phyloP scores from a whole-genome alignment of 2,888 invertebrate genomes.

The Xanthostigma xanthostigma region DNA sequence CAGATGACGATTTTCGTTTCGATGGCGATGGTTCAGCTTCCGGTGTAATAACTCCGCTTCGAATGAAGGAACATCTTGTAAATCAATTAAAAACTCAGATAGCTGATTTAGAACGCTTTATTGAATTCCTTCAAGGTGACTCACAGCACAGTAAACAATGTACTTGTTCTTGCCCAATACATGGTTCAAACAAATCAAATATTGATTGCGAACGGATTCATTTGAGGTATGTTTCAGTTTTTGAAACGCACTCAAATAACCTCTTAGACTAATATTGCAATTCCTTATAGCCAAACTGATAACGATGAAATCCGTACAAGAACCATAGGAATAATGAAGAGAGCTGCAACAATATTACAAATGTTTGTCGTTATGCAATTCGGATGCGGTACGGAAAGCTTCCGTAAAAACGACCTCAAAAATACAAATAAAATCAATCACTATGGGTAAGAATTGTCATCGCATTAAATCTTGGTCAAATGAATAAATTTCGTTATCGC shows the following conservation, averaged over 20 bases:
- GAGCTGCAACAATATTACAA: slow-evolving; percentile 78
- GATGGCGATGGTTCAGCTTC: slow-evolving; percentile 1
- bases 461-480: no score
- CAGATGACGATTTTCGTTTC: slow-evolving; percentile 32
- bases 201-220: neutral
- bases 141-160: slow-evolving; percentile 32
- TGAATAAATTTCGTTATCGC: no score
- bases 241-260: neutral
- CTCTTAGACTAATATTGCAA: neutral
- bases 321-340: slow-evolving; percentile 65
- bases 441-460: slow-evolving; percentile 54
- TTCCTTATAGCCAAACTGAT: slow-evolving; percentile 9
- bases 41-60: slow-evolving; percentile 40
- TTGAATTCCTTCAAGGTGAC: slow-evolving; percentile 82
- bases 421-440: slow-evolving; percentile 75
- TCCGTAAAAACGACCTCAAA: slow-evolving; percentile 68
- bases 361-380: slow-evolving; percentile 87
- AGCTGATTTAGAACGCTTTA: slow-evolving; percentile 91
- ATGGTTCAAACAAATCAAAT: slow-evolving; percentile 10
- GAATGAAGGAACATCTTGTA: slow-evolving; percentile 93
- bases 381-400: slow-evolving; percentile 61
- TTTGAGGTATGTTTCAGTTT: neutral
- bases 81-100: slow-evolving; percentile 93
- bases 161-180: slow-evolving; percentile 32
- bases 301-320: slow-evolving; percentile 31